Evolutionary conservation across 2,888 invertebrate species (phyloP).

Genomic region (Dioctria rufipes): DNA sequence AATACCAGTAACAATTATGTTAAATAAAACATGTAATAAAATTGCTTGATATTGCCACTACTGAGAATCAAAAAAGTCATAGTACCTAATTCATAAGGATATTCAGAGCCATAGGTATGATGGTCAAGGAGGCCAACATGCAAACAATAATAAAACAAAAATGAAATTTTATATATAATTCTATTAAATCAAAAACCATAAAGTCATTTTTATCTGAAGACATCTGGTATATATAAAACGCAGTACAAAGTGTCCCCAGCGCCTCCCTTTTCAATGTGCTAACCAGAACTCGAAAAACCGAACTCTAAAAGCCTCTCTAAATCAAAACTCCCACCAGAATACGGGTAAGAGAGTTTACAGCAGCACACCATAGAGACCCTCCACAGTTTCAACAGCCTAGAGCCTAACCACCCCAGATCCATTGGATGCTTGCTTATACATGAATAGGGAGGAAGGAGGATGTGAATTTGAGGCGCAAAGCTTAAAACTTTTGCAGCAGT

Average conservation of each 20-base stretch:
- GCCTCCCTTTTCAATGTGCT: constrained; percentile 7
- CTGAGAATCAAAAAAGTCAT: no score
- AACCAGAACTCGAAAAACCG: constrained; percentile 38
- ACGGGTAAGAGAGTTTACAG: constrained; percentile 22
- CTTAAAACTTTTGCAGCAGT: constrained; percentile 52
- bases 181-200: constrained; percentile 15
- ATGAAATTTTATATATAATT: no score
- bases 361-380: constrained; percentile 42
- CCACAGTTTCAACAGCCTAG: background rate
- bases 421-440: constrained; percentile 21
- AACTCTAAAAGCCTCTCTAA: constrained; percentile 52
- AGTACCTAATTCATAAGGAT: no score
- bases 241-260: background rate
- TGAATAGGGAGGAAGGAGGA: constrained; percentile 20
- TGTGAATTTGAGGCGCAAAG: constrained; percentile 17
- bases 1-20: no score
- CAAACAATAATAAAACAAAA: no score
- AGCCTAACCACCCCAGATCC: constrained; percentile 17
- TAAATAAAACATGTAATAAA: no score
- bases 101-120: no score
- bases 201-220: background rate
- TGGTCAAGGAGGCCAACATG: no score
- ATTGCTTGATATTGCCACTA: no score
- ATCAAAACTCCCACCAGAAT: constrained; percentile 52
- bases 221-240: constrained; percentile 39